Evolutionary conservation across 1,140 invertebrate species (phyloP).

Genomic region (Drosophila nannoptera): DNA sequence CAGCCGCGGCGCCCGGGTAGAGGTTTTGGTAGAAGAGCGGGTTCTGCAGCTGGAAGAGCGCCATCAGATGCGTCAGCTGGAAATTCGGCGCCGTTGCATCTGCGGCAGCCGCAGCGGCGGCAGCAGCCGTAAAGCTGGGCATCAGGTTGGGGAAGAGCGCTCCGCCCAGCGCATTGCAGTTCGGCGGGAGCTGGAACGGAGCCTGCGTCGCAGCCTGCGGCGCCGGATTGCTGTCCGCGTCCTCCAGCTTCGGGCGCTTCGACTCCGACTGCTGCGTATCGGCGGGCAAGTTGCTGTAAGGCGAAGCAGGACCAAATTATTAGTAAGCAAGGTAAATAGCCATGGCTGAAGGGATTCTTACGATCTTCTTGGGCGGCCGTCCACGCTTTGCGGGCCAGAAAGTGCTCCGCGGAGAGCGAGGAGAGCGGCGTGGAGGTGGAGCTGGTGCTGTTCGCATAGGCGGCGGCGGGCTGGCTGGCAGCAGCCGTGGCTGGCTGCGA

Average conservation of each 20-base stretch:
- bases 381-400: slow-evolving; percentile 73
- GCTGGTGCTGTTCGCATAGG: slow-evolving; percentile 20
- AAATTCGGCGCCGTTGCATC: slow-evolving; percentile 63
- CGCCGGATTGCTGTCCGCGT: slow-evolving; percentile 34
- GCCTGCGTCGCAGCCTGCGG: neutral
- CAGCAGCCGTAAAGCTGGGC: slow-evolving; percentile 46
- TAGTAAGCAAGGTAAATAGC: neutral
- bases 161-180: slow-evolving; percentile 22
- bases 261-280: slow-evolving; percentile 51
- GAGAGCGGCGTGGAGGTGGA: slow-evolving; percentile 70
- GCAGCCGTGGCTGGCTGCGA: neutral
- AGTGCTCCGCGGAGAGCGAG: slow-evolving; percentile 71
- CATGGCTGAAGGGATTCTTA: slow-evolving; percentile 40
- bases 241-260: slow-evolving; percentile 59
- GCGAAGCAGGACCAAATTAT: slow-evolving; percentile 2
- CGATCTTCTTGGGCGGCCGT: slow-evolving; percentile 76
- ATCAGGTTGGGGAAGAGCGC: slow-evolving; percentile 50
- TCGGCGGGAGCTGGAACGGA: neutral
- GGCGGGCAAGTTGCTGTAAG: slow-evolving; percentile 63
- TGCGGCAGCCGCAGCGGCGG: slow-evolving; percentile 50
- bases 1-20: slow-evolving; percentile 55
- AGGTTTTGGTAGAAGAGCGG: slow-evolving; percentile 78
- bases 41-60: slow-evolving; percentile 74
- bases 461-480: neutral
- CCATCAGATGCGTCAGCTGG: slow-evolving; percentile 75